Evolutionary conservation across 2,113 vertebrate species (phyloP), one percentile per base, ranked within the genome.

Genomic region (Conger conger): DNA sequence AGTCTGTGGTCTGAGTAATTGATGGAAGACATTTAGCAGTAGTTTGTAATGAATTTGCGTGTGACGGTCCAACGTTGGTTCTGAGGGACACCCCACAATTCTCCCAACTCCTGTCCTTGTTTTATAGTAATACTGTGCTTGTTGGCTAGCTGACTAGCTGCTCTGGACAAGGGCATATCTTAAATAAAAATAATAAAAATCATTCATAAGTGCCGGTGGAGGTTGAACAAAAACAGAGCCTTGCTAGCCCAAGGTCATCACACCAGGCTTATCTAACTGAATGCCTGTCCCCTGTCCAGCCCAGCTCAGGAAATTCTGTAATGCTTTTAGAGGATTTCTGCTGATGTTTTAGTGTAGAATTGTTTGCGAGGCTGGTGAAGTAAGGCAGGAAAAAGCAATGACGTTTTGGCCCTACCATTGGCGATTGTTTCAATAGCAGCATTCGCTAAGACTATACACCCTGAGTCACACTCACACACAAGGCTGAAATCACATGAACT

Each of bases 361-460:
- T 40, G 30, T 57, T 17, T n/a, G 45, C 13, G 38, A 60, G 9
- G 0, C 83, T 38, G 16, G 42, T 36, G 76, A 94, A 92, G 92
- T 92, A 89, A 88, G 83, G 86, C 90, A 88, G 91, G 93, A 95
- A 94, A 95, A 94, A 95, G 93, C 89, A 89, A 94, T 94, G 95
- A 95, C 95, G 94, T 93, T 91, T 86, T 92, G 0, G 63, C 20
- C 79, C 11, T 37, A 87, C 93, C 90, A 87, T 92, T 90, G 91
- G 91, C 91, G 92, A 94, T 95, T 95, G 94, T 95, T 94, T 93
- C 1, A 76, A 89, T 90, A 86, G 85, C 91, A 90, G 79, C 86
- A 90, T 94, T 94, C 93, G 91, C 92, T 92, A 91, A 93, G 30
- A 30, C 33, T 33, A 16, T 79, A 35, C 18, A 20, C 36, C 36